These are phyloP conservation scores for Nannoperca australis DNA, from an alignment of 2,797 vertebrate species.

Conservation along the genomic window DNA sequence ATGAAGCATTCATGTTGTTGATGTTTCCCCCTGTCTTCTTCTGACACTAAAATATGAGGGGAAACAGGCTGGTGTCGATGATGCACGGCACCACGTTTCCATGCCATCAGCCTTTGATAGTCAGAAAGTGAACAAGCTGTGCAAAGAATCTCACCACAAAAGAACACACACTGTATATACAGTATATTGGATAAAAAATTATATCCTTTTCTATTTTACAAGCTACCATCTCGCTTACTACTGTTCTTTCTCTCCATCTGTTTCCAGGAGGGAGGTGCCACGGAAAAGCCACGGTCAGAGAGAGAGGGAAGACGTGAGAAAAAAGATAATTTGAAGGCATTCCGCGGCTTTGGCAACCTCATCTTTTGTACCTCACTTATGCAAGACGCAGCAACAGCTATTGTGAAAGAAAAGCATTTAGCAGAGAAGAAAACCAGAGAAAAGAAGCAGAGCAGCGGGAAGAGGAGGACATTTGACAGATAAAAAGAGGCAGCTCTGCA, in stretches of 20 bases:
- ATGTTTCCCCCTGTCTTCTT: conserved; percentile 45
- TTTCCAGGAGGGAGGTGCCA: conserved; percentile 67
- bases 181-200: conserved; percentile 17
- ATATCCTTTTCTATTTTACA: conserved; percentile 35
- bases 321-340: conserved; percentile 41
- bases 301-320: conserved; percentile 45
- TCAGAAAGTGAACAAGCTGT: conserved; percentile 13
- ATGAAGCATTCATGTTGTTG: conserved; percentile 66
- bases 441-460: conserved; percentile 34
- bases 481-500: conserved; percentile 76
- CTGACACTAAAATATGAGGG: conserved; percentile 38
- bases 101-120: conserved; percentile 4
- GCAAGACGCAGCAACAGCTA: conserved; percentile 40
- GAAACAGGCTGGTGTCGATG: conserved; percentile 21
- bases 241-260: conserved; percentile 50
- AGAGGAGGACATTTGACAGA: conserved; percentile 63
- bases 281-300: conserved; percentile 52
- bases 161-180: not conserved
- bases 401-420: conserved; percentile 37
- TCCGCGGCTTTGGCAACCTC: conserved; percentile 48
- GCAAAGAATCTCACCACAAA: not conserved
- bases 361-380: conserved; percentile 36
- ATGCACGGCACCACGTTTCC: not conserved
- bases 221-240: conserved; percentile 33
- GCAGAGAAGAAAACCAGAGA: conserved; percentile 13